Percentiles rank a stretch among this genome's conserved stretches.
phyloP scores from a whole-genome alignment of 2,888 invertebrate species.

The Phytoseiulus persimilis region DNA sequence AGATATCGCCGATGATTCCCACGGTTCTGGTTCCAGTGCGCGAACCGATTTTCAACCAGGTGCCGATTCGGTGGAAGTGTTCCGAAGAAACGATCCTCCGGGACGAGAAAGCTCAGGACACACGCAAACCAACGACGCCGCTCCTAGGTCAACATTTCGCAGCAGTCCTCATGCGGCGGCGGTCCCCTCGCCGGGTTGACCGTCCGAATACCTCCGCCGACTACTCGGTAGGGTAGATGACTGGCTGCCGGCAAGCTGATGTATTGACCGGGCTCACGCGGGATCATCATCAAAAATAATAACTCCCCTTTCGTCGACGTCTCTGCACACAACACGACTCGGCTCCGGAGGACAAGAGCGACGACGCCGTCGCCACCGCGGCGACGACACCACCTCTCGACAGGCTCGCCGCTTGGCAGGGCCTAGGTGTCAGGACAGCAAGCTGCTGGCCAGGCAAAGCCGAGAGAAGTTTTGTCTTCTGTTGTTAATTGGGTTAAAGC shows the following conservation, averaged over 20 bases:
- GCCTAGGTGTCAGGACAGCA: not conserved
- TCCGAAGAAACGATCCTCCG: too few species aligned
- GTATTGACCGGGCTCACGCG: conserved; percentile 32
- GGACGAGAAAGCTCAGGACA: too few species aligned
- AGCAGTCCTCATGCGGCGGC: not conserved
- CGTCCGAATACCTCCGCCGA: not conserved
- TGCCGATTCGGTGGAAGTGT: too few species aligned
- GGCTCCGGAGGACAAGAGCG: not conserved
- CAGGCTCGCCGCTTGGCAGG: not conserved
- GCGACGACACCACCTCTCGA: not conserved
- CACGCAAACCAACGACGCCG: not conserved
- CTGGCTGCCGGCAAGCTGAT: conserved; percentile 26
- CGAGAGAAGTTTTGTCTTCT: conserved; percentile 30
- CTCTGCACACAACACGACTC: not conserved
- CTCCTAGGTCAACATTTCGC: not conserved
- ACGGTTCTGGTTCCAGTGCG: too few species aligned
- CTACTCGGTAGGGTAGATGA: not conserved
- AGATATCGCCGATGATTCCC: too few species aligned
- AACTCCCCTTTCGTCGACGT: conserved; percentile 19
- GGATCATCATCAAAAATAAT: conserved; percentile 39
- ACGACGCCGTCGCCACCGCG: not conserved
- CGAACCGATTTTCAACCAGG: too few species aligned
- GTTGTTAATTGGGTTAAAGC: conserved; percentile 37
- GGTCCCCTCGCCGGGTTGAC: not conserved
- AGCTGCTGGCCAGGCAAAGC: not conserved